Conservation (phyloP, 92 coral and sea anemone genomes). For the Zoanthus gigantus region DNA sequence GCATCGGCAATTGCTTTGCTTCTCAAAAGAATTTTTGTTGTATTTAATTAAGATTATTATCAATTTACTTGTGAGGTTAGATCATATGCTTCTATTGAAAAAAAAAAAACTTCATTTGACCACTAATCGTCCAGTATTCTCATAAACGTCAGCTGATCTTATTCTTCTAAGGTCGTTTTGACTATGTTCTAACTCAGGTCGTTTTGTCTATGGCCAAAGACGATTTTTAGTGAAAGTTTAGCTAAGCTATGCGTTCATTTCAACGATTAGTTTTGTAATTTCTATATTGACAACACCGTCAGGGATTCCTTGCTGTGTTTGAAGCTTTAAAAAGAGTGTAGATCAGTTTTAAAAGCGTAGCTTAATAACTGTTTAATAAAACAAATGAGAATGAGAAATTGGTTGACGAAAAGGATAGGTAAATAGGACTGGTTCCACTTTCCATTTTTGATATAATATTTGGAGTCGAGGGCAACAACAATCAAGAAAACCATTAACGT, state of each 20-base stretch:
- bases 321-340: not conserved
- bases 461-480: no score
- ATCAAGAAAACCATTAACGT: no score
- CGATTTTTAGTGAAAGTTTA: slow-evolving; percentile 1
- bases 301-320: not conserved
- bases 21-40: not conserved
- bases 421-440: no score
- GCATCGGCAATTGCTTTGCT: not conserved
- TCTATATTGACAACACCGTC: not conserved
- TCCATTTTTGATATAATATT: no score
- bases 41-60: slow-evolving; percentile 21
- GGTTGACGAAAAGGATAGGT: not conserved
- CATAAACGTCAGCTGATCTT: not conserved
- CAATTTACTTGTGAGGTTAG: not conserved
- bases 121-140: not conserved
- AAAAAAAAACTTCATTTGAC: not conserved
- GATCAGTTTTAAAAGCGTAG: not conserved
- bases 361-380: not conserved
- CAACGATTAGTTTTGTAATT: not conserved
- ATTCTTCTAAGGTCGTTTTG: not conserved
- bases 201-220: not conserved
- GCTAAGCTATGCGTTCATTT: not conserved
- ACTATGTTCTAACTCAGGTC: not conserved
- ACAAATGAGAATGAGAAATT: not conserved
- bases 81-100: not conserved